Evolutionary conservation across 2,888 invertebrate genomes (phyloP).

Genomic region (Philhelius pedissequus): DNA sequence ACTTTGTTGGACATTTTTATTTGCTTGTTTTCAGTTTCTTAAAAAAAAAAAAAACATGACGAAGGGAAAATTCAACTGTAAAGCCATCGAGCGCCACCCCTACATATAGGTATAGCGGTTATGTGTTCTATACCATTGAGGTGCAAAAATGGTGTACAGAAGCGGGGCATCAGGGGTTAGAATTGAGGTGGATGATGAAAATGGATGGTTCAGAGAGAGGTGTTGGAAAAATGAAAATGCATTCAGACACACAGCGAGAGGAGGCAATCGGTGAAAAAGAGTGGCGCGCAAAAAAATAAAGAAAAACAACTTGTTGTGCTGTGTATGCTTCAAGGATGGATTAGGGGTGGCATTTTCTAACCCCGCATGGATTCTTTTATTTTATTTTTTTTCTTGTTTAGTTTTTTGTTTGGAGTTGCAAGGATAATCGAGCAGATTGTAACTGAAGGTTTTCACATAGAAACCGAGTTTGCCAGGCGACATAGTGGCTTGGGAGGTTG

Average conservation of each 20-base stretch:
- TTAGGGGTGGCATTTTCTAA: constrained; percentile 39
- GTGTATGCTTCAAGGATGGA: constrained; percentile 37
- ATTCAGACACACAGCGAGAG: neutral
- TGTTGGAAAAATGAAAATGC: constrained; percentile 46
- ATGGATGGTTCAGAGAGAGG: constrained; percentile 37
- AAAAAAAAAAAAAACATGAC: constrained; percentile 12
- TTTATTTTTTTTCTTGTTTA: neutral
- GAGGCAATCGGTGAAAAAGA: neutral
- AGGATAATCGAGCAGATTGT: constrained; percentile 68
- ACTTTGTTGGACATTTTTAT: constrained; percentile 63
- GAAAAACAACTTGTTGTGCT: constrained; percentile 67
- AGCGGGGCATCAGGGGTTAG: neutral
- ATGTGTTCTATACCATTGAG: constrained; percentile 34
- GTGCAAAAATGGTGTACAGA: constrained; percentile 43
- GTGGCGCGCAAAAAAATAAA: constrained; percentile 25
- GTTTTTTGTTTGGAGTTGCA: constrained; percentile 22
- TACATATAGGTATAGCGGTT: neutral
- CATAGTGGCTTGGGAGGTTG: constrained; percentile 1
- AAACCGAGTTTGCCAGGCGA: constrained; percentile 22
- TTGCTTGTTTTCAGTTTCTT: constrained; percentile 58
- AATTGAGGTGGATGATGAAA: constrained; percentile 3
- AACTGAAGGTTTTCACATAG: constrained; percentile 61
- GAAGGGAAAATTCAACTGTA: constrained; percentile 55
- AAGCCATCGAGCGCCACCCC: constrained; percentile 45
- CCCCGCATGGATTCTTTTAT: neutral